Percentiles rank a stretch among this genome's conserved stretches.
phyloP scores from a whole-genome alignment of 2,888 invertebrate species.

The Augochlorella aurata region DNA sequence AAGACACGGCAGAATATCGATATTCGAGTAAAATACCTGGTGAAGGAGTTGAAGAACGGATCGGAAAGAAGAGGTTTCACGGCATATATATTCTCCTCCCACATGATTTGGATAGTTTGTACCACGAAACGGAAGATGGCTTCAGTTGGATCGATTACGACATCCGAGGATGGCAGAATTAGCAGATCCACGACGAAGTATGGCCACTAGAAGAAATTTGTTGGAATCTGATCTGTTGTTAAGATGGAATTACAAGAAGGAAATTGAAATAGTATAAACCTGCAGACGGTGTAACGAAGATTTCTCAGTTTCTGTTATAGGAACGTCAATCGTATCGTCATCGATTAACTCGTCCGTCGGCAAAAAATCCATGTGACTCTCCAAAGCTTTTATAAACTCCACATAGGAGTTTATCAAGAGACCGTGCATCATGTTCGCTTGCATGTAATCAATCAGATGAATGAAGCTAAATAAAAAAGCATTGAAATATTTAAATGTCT shows the following conservation, averaged over 20 bases:
- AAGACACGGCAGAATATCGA: background rate
- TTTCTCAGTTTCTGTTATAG: conserved; percentile 83
- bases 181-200: conserved; percentile 85
- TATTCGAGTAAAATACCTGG: conserved; percentile 83
- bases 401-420: conserved; percentile 86
- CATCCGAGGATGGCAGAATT: conserved; percentile 74
- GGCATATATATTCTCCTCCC: conserved; percentile 87
- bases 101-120: conserved; percentile 85
- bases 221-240: background rate
- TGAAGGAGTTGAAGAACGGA: conserved; percentile 87
- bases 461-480: conserved; percentile 84
- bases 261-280: conserved; percentile 78
- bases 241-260: too few relatives aligned
- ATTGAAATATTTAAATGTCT: background rate
- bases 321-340: conserved; percentile 81
- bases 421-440: conserved; percentile 86
- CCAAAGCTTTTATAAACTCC: conserved; percentile 84
- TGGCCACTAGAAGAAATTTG: conserved; percentile 82
- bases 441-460: conserved; percentile 88
- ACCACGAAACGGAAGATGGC: conserved; percentile 85
- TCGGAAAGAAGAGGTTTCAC: conserved; percentile 89
- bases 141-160: conserved; percentile 85
- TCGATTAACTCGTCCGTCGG: conserved; percentile 81
- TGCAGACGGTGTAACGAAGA: conserved; percentile 81
- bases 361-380: conserved; percentile 84